Conservation (phyloP, 2,113 vertebrate genomes). For the Labrus mixtus region DNA sequence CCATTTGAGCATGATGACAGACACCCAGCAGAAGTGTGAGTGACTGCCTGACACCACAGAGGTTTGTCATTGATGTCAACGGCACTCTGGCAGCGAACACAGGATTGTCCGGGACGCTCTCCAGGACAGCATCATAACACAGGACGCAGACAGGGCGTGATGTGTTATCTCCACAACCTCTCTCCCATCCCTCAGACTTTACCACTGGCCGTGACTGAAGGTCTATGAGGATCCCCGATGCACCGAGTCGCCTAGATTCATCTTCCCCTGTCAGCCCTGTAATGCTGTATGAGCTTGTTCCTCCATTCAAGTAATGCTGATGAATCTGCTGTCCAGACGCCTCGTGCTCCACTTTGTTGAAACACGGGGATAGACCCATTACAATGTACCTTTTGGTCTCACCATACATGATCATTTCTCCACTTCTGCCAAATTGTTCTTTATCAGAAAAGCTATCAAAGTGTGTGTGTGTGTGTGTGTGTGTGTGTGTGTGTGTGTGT, state of each 20-base stretch:
- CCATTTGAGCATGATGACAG: slow-evolving; percentile 87
- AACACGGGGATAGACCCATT: slow-evolving; percentile 67
- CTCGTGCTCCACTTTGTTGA: slow-evolving; percentile 76
- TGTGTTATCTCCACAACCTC: slow-evolving; percentile 76
- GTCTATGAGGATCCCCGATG: slow-evolving; percentile 68
- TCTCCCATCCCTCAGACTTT: slow-evolving; percentile 75
- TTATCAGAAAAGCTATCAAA: slow-evolving; percentile 58
- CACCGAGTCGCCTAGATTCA: slow-evolving; percentile 71
- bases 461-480: background rate
- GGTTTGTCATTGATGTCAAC: slow-evolving; percentile 80
- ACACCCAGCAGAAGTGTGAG: slow-evolving; percentile 82
- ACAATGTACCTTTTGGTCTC: slow-evolving; percentile 73
- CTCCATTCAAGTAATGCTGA: slow-evolving; percentile 85
- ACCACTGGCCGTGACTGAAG: slow-evolving; percentile 63
- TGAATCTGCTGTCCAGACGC: slow-evolving; percentile 83
- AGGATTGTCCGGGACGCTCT: slow-evolving; percentile 73
- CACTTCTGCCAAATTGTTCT: slow-evolving; percentile 68
- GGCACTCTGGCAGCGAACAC: slow-evolving; percentile 79
- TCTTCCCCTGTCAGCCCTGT: slow-evolving; percentile 80
- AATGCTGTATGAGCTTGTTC: slow-evolving; percentile 78
- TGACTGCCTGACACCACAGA: slow-evolving; percentile 78
- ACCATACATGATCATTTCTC: slow-evolving; percentile 69
- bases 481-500: background rate
- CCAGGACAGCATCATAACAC: slow-evolving; percentile 69
- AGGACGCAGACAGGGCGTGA: slow-evolving; percentile 63